Conservation (phyloP, 2,888 invertebrate species). For the Zygothrica quintamaculata region DNA sequence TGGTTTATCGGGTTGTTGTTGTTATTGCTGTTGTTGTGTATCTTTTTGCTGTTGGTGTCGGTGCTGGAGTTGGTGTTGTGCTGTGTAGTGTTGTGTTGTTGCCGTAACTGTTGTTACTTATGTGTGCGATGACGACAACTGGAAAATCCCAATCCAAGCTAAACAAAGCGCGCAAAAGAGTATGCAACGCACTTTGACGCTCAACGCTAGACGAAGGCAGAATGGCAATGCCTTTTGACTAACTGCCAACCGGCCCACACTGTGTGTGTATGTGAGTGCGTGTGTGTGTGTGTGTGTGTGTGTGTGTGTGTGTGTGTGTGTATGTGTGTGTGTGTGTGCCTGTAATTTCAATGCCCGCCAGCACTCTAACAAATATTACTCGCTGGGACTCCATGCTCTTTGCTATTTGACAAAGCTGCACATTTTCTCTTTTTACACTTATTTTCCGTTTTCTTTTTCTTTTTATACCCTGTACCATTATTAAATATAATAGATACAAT, state of each 20-base stretch:
- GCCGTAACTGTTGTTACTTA: constrained; percentile 46
- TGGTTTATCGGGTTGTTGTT: constrained; percentile 33
- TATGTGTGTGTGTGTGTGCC: constrained; percentile 20
- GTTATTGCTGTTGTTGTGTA: no score
- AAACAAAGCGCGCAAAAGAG: constrained; percentile 75
- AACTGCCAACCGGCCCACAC: constrained; percentile 61
- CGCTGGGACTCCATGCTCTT: constrained; percentile 48
- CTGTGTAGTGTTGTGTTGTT: constrained; percentile 22
- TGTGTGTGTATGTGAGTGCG: constrained; percentile 3
- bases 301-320: constrained; percentile 14
- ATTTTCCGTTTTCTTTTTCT: background rate
- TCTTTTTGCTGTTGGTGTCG: constrained; percentile 18
- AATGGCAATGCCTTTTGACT: constrained; percentile 55
- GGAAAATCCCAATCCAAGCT: constrained; percentile 76
- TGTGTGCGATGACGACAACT: constrained; percentile 59
- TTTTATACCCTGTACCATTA: constrained; percentile 8
- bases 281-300: background rate
- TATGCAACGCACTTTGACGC: constrained; percentile 76
- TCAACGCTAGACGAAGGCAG: constrained; percentile 52
- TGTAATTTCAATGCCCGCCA: constrained; percentile 74
- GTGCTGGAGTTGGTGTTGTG: constrained; percentile 28
- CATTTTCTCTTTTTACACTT: constrained; percentile 39
- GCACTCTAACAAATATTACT: constrained; percentile 66
- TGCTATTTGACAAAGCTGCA: constrained; percentile 74
- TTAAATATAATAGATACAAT: background rate